These are phyloP conservation scores for Pachyuromys duprasi DNA, from an alignment of 2,797 vertebrate genomes.

Conservation along the genomic window DNA sequence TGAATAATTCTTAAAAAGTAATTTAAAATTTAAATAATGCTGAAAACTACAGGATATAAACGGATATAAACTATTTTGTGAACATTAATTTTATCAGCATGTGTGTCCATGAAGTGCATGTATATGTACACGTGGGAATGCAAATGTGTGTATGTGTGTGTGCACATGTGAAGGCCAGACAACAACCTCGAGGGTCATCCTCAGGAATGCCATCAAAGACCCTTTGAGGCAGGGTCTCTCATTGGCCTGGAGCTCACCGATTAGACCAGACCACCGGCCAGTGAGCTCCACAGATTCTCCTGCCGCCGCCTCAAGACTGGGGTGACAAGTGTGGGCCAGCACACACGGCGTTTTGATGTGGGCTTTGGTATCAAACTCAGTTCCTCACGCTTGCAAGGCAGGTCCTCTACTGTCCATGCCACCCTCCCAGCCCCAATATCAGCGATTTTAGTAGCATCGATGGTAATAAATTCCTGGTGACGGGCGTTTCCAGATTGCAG, in stretches of 20 bases:
- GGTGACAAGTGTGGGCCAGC: neutral
- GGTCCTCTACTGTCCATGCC: too few species aligned
- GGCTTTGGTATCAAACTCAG: neutral
- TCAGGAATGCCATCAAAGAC: neutral
- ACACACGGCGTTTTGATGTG: neutral
- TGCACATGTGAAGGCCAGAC: neutral
- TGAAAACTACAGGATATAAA: neutral
- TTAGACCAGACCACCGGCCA: neutral
- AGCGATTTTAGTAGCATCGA: neutral
- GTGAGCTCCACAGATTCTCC: neutral
- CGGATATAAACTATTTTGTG: neutral
- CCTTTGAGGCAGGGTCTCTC: neutral
- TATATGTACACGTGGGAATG: neutral
- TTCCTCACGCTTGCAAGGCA: neutral
- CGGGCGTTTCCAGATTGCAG: constrained; percentile 88
- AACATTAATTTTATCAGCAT: neutral
- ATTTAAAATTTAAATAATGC: neutral
- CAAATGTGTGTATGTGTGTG: neutral
- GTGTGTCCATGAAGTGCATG: neutral
- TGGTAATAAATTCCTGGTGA: neutral
- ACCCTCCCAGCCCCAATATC: neutral
- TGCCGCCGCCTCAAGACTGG: neutral
- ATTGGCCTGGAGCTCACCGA: neutral
- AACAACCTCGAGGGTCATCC: neutral
- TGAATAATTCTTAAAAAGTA: neutral